Percentiles rank a stretch among this genome's conserved stretches.
phyloP scores from a whole-genome alignment of 2,797 vertebrate species.

The Anguilla megastoma region DNA sequence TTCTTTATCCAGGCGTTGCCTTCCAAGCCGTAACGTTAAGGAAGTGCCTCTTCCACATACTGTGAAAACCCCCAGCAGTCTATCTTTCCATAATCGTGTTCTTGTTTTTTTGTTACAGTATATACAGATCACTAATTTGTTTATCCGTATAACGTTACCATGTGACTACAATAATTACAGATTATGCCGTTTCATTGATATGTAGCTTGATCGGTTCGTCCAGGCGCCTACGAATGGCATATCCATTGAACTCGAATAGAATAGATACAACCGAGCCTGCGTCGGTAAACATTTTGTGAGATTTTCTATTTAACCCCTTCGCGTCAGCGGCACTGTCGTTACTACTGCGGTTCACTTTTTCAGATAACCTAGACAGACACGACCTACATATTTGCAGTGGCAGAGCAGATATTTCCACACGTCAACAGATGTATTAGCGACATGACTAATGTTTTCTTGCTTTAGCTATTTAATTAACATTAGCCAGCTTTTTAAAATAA shows the following conservation, averaged over 20 bases:
- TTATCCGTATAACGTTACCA: not conserved
- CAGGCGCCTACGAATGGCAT: slow-evolving; percentile 18
- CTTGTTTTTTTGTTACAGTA: not conserved
- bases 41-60: slow-evolving; percentile 41
- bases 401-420: not conserved
- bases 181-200: not conserved
- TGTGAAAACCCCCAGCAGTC: slow-evolving; percentile 2
- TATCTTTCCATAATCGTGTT: not conserved
- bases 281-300: slow-evolving; percentile 1
- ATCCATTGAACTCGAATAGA: slow-evolving; percentile 29
- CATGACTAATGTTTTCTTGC: not conserved
- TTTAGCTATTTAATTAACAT: not conserved
- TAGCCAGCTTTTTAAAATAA: not conserved
- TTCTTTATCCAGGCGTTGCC: slow-evolving; percentile 46
- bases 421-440: not conserved
- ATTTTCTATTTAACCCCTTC: slow-evolving; percentile 20
- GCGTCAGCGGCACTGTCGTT: not conserved
- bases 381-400: no score
- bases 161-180: not conserved
- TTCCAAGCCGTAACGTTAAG: slow-evolving; percentile 35
- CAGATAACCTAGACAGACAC: not conserved
- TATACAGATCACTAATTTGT: not conserved
- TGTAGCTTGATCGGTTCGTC: slow-evolving; percentile 21
- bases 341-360: not conserved
- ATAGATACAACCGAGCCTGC: slow-evolving; percentile 40